phyloP scores from a whole-genome alignment of 2,888 invertebrate genomes.

The Odontomyia ornata region DNA sequence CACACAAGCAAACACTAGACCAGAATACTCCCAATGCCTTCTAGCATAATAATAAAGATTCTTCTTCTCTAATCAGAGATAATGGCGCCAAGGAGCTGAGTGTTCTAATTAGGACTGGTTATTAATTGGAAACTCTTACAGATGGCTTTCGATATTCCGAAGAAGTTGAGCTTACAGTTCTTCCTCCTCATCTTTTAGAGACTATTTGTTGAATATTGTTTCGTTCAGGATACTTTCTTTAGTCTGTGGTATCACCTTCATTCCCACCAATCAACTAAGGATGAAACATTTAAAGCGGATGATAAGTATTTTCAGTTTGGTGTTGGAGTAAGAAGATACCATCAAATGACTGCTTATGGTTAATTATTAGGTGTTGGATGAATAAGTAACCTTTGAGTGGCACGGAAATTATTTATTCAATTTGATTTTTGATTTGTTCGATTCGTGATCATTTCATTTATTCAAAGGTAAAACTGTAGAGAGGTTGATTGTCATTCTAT shows the following conservation, averaged over 20 bases:
- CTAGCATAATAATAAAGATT: not conserved
- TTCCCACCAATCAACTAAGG: no score
- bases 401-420: no score
- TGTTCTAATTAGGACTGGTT: conserved; percentile 40
- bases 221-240: conserved; percentile 21
- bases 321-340: not conserved
- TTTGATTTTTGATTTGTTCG: no score
- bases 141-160: conserved; percentile 32
- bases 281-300: not conserved
- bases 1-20: not conserved
- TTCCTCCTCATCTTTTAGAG: not conserved
- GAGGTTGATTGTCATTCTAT: no score
- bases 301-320: not conserved
- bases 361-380: conserved; percentile 40
- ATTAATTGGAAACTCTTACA: conserved; percentile 41
- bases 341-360: conserved; percentile 33
- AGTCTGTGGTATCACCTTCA: not conserved
- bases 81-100: conserved; percentile 29
- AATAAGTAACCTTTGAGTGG: conserved; percentile 29
- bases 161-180: conserved; percentile 8
- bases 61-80: not conserved
- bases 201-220: conserved; percentile 14
- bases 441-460: no score
- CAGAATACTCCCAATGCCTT: not conserved
- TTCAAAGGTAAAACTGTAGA: no score